Base-by-base conservation (phyloP, 2,888 invertebrate genomes). In the Flabesymbios commensalis region DNA sequence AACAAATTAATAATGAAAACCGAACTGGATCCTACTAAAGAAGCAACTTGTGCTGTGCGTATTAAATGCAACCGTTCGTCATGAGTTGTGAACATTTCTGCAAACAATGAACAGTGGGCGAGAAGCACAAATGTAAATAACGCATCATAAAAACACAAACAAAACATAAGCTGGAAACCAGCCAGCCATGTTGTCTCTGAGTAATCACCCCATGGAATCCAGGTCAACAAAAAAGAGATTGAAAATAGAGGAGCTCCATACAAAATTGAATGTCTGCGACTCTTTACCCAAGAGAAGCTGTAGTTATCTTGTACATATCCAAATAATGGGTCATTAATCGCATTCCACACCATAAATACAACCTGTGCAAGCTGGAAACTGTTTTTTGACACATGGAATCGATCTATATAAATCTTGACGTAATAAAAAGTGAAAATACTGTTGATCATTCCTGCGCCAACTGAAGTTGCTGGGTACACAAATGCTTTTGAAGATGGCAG, bases 241-340 rank as follows among this genome's bases (percentile, higher is more conserved):
- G 75, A 78, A 63, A 82, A 78, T 7, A 83, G 71, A 2, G 83
- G 83, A 2, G 82, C 81, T 14, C 82, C 77, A 52, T 78, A 78
- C 19, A 80, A 72, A 64, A 84, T 81, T 45, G 82, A 79, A 42
- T 77, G 74, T 10, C 82, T 70, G 2, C 84, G 75, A 22, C 76
- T 78, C 52, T 74, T 75, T 17, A 83, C 74, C 74, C 81, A 81
- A 28, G 60, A 55, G 33, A 61, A 74, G 7, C 65, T 69, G 24
- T 72, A 68, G 19, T 71, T 76, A 66, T 80, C 80, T 59, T 79
- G 79, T 2, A 75, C 63, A 62, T 82, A 83, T 7, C 83, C 84
- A 68, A 84, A 84, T 41, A 84, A 64, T 0, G 84, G 84, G 61
- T 84, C 84, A 64, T 84, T 85, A 28, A 84, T 65, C 0, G 84